These are phyloP conservation scores for Petrolisthes manimaculis DNA, from an alignment of 2,888 invertebrate genomes.

Conservation along the genomic window DNA sequence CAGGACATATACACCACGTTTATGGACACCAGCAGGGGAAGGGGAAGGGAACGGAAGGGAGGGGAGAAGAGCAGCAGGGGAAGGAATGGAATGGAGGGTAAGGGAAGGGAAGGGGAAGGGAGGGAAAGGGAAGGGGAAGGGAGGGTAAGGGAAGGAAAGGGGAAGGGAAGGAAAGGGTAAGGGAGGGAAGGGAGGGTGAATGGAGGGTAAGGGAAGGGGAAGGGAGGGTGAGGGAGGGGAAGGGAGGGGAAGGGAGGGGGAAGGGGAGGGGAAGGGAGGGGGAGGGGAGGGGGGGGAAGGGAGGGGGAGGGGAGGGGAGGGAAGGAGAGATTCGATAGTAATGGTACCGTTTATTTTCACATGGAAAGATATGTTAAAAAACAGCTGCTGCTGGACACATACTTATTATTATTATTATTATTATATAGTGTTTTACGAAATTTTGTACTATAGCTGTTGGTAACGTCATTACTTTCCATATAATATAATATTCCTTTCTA, in stretches of 20 bases:
- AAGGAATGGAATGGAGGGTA: no score
- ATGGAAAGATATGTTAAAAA: not conserved
- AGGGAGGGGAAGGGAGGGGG: no score
- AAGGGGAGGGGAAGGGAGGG: not conserved
- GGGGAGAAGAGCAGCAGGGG: not conserved
- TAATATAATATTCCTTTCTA: no score
- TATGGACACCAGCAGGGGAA: not conserved
- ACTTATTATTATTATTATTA: no score
- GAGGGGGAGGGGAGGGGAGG: no score
- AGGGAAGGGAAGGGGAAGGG: not conserved
- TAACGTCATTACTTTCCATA: no score
- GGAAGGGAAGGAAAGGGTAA: conserved; percentile 1
- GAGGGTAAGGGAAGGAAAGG: not conserved
- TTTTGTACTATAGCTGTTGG: no score
- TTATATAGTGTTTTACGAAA: no score
- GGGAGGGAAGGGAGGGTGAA: not conserved
- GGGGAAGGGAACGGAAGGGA: conserved; percentile 10
- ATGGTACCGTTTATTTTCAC: not conserved
- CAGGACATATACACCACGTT: not conserved
- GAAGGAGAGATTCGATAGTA: not conserved
- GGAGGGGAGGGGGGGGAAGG: no score
- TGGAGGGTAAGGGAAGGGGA: no score
- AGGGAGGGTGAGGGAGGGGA: no score
- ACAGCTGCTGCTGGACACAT: not conserved
- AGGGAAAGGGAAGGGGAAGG: not conserved